A percentile compares a stretch with the other conserved stretches of the same genome.
These are phyloP conservation scores for Oriolus oriolus DNA, from an alignment of 2,113 vertebrate genomes.

Conservation along the genomic window DNA sequence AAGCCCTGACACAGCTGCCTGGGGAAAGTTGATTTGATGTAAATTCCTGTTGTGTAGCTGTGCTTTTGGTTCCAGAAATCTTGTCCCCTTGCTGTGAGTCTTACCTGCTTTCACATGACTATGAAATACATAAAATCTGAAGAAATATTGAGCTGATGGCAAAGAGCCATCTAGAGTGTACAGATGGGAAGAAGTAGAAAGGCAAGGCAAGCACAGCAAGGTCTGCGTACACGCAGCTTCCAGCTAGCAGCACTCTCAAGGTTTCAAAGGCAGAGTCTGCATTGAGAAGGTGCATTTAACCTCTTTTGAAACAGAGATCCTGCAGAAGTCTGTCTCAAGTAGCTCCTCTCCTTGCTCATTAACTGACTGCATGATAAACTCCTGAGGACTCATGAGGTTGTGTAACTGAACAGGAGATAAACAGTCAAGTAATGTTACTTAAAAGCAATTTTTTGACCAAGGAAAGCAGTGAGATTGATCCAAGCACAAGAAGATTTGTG, in stretches of 20 bases:
- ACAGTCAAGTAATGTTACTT: neutral
- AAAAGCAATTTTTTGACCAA: neutral
- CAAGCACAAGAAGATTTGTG: neutral
- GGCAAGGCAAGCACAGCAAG: neutral
- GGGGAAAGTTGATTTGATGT: neutral
- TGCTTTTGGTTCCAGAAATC: neutral
- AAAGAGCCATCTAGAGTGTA: neutral
- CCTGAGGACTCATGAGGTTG: neutral
- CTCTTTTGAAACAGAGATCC: neutral
- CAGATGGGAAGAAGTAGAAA: neutral
- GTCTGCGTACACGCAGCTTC: neutral
- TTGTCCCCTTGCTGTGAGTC: neutral
- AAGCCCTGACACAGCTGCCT: neutral
- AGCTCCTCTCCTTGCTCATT: neutral
- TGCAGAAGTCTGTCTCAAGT: neutral
- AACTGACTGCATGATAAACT: neutral
- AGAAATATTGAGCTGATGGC: neutral
- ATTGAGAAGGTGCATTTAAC: accelerated
- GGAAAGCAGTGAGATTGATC: neutral
- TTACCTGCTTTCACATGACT: neutral
- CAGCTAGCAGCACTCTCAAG: neutral
- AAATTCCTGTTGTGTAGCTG: neutral
- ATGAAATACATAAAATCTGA: neutral
- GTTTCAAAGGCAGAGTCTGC: neutral
- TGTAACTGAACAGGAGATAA: neutral